Percentiles rank a stretch among this genome's conserved stretches.
Evolutionary conservation across 2,113 vertebrate genomes (phyloP).

Genomic region (Perca fluviatilis): DNA sequence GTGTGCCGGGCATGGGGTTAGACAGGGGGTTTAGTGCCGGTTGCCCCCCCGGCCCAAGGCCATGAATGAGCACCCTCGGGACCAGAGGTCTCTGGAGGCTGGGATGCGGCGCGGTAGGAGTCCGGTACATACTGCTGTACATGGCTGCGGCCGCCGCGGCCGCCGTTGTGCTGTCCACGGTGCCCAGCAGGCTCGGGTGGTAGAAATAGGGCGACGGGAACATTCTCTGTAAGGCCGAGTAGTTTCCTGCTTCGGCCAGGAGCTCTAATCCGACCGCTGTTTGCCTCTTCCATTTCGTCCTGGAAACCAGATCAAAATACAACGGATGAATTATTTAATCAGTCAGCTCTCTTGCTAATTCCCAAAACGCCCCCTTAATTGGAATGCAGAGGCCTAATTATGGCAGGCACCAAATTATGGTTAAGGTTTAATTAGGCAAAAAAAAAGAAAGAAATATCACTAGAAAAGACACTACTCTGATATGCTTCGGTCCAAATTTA

Average conservation of each 20-base stretch:
- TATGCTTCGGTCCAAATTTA: conserved; percentile 14
- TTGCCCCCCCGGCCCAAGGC: conserved; percentile 95
- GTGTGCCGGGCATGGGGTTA: conserved; percentile 91
- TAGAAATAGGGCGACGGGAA: conserved; percentile 99
- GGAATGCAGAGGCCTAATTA: conserved; percentile 76
- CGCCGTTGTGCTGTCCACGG: conserved; percentile 96
- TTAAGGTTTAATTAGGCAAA: conserved; percentile 68
- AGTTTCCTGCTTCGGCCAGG: conserved; percentile 96
- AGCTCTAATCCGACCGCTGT: conserved; percentile 96
- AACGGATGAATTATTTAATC: conserved; percentile 81
- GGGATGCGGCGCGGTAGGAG: conserved; percentile 94
- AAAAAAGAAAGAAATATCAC: conserved; percentile 2
- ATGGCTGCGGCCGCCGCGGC: conserved; percentile 96
- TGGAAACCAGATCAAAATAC: conserved; percentile 83
- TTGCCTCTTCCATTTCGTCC: conserved; percentile 97
- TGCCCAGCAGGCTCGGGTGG: conserved; percentile 94
- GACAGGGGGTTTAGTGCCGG: conserved; percentile 94
- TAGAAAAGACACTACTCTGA: background rate
- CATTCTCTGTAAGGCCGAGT: conserved; percentile 97
- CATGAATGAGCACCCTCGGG: conserved; percentile 97
- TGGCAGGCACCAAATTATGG: conserved; percentile 55
- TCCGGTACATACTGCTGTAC: conserved; percentile 99
- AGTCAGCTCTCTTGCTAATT: conserved; percentile 50
- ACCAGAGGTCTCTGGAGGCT: conserved; percentile 96
- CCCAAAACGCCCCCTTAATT: conserved; percentile 76